Percentiles rank a stretch among this genome's conserved stretches.
These are phyloP conservation scores for Cotesia vestalis DNA, from an alignment of 1,140 invertebrate genomes.

Conservation along the genomic window DNA sequence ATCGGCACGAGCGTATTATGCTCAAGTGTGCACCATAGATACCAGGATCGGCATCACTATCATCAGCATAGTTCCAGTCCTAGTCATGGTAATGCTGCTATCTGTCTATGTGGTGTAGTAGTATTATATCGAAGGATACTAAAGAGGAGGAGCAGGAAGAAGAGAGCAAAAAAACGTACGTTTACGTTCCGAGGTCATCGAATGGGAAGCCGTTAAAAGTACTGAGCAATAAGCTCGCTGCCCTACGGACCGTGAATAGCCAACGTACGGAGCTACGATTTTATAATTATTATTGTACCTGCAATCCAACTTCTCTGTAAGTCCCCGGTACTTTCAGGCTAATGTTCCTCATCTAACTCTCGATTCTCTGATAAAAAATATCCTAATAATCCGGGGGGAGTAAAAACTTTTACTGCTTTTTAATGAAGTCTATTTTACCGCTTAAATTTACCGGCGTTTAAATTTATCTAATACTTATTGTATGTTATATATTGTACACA, in stretches of 20 bases:
- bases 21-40: too few relatives aligned
- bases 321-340: not conserved
- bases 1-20: conserved; percentile 28
- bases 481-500: too few relatives aligned
- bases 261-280: conserved; percentile 29
- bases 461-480: too few relatives aligned
- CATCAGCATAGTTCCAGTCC: conserved; percentile 12
- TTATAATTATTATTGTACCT: conserved; percentile 35
- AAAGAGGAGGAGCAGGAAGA: conserved; percentile 38
- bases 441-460: too few relatives aligned
- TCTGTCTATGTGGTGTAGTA: not conserved
- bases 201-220: conserved; percentile 36
- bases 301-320: conserved; percentile 2
- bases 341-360: not conserved
- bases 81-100: not conserved
- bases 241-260: conserved; percentile 32
- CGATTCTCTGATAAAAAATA: not conserved
- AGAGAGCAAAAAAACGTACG: conserved; percentile 33
- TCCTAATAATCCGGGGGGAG: too few relatives aligned
- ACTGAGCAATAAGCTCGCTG: conserved; percentile 29
- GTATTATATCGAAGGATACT: conserved; percentile 21
- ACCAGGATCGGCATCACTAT: too few relatives aligned
- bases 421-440: too few relatives aligned
- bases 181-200: conserved; percentile 38
- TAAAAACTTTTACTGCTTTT: too few relatives aligned